Evolutionary conservation across 2,113 vertebrate genomes (phyloP).

Genomic region (Oryzias javanicus): DNA sequence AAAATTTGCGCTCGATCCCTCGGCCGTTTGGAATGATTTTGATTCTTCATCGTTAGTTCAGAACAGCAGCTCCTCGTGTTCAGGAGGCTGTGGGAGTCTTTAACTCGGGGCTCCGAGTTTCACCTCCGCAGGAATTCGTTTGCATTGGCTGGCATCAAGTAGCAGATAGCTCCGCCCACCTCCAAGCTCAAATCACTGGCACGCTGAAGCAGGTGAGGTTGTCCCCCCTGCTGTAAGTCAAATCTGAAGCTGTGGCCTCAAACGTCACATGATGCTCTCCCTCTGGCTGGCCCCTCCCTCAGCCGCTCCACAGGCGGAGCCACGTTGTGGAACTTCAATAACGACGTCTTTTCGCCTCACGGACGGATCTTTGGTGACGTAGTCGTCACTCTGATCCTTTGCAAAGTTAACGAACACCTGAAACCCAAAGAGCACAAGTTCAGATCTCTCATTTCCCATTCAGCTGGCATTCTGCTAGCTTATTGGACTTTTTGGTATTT

Average conservation of each 20-base stretch:
- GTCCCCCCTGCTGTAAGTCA: neutral
- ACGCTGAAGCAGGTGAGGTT: conserved; percentile 18
- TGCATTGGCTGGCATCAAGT: conserved; percentile 94
- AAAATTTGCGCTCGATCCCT: conserved; percentile 51
- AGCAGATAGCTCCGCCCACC: conserved; percentile 21
- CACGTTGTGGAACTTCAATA: conserved; percentile 79
- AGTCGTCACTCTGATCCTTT: conserved; percentile 98
- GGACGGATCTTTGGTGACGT: conserved; percentile 89
- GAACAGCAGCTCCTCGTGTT: conserved; percentile 1
- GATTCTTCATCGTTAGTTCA: conserved; percentile 66
- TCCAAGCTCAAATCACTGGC: conserved; percentile 14
- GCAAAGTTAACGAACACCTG: conserved; percentile 99
- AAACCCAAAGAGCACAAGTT: conserved; percentile 12
- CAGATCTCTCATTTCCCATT: neutral
- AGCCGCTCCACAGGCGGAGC: conserved; percentile 54
- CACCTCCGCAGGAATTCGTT: conserved; percentile 77
- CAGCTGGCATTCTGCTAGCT: no score
- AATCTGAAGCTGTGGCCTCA: conserved; percentile 16
- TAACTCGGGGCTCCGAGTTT: conserved; percentile 79
- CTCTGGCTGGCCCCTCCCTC: conserved; percentile 72
- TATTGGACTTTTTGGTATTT: no score
- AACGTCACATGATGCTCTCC: conserved; percentile 85
- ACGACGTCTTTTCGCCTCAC: conserved; percentile 85
- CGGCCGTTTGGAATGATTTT: conserved; percentile 60
- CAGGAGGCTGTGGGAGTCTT: conserved; percentile 40